Evolutionary conservation across 2,797 vertebrate species (phyloP), one percentile per base, ranked within the genome.

Genomic region (Schizothorax lantsangensis): DNA sequence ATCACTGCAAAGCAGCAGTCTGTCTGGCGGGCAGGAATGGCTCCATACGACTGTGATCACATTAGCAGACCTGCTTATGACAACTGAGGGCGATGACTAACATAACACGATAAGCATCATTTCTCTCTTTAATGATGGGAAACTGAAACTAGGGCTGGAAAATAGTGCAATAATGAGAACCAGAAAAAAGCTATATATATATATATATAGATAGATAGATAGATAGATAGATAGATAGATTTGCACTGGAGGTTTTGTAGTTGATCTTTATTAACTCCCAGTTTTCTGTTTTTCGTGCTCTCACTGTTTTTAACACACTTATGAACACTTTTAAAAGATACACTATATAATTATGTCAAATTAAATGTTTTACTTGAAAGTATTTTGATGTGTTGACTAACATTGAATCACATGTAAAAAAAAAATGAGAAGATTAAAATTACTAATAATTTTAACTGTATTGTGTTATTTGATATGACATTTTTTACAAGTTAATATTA

Each of bases 1-100:
- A 87, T 90, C 88, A 90, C 81, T 49, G 62, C 81, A 59, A 84
- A 79, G 26, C 83, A 80, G 79, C 75, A 47, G 79, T 81, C 87
- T 83, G 84, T 74, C 54, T 88, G 54, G 84, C 68, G 11, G 45
- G 64, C 52, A 83, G 19, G 57, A 82, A 75, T 75, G 72, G 79
- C 79, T 88, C 79, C 64, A 78, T 77, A 69, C 77, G 49, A 84
- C 59, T 43, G 30, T 72, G 83, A 87, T 90, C 77, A 14, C 77
- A 86, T 88, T 88, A 89, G 78, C 71, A 54, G 75, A 79, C 45
- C 36, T 57, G 69, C 62, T 45, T 36, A n/a, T 87, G 81, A 68
- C 81, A 87, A 57, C 64, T 47, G 68, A 79, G 33, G 54, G 52
- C 59, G 59, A 80, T 79, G 80, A 79, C 64, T 81, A 85, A 73